Conservation (phyloP, 2,888 invertebrate genomes). For the Xanthorhoe designata region DNA sequence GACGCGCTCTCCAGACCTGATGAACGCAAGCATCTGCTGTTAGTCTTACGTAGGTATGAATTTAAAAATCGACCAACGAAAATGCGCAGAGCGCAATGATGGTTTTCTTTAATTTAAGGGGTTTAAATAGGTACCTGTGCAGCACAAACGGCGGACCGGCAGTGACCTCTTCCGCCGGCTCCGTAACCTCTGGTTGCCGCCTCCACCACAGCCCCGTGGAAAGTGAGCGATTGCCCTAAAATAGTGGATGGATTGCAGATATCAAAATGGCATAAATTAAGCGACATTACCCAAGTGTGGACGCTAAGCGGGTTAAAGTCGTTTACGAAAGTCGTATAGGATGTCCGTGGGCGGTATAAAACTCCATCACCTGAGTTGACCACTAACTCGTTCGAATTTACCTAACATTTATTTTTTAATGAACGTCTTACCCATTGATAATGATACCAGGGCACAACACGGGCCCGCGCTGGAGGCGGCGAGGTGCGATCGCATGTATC, state of each 20-base stretch:
- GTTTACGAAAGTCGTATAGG: no score
- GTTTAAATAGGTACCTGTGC: slow-evolving; percentile 87
- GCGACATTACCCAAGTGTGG: no score
- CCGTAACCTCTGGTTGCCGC: slow-evolving; percentile 75
- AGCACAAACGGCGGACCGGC: slow-evolving; percentile 91
- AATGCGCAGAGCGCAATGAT: no score
- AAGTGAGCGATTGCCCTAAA: slow-evolving; percentile 88
- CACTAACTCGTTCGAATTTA: background rate
- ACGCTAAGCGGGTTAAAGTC: no score
- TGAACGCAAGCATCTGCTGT: background rate
- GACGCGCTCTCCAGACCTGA: slow-evolving; percentile 94
- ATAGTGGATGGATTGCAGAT: background rate
- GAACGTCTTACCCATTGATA: slow-evolving; percentile 90
- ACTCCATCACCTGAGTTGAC: background rate
- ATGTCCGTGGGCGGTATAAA: background rate
- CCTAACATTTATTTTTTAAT: background rate
- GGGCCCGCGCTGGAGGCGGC: slow-evolving; percentile 95
- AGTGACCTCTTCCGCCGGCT: slow-evolving; percentile 69
- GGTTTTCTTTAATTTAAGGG: background rate
- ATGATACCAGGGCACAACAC: slow-evolving; percentile 96
- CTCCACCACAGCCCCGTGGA: slow-evolving; percentile 79
- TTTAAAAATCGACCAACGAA: no score
- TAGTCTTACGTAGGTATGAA: background rate
- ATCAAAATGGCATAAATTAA: no score
- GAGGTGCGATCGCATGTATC: slow-evolving; percentile 94